Percentiles rank a stretch among this genome's conserved stretches.
phyloP scores from a whole-genome alignment of 2,888 invertebrate genomes.

The Dyspetes luteomarginatus region DNA sequence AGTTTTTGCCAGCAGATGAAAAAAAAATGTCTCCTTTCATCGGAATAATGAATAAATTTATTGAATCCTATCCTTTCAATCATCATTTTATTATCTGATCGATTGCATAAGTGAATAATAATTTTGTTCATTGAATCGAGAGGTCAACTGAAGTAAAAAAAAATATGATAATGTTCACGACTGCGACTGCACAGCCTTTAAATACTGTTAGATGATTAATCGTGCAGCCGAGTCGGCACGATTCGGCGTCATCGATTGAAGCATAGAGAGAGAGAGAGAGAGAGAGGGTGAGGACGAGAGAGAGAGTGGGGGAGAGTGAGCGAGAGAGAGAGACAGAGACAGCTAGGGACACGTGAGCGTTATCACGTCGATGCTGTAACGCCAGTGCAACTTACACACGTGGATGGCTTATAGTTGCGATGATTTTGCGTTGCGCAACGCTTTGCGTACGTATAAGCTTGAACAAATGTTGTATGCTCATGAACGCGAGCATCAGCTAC shows the following conservation, averaged over 20 bases:
- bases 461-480: not conserved
- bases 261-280: not conserved
- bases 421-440: slow-evolving; percentile 50
- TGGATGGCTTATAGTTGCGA: slow-evolving; percentile 4
- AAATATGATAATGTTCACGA: not conserved
- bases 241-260: slow-evolving; percentile 7
- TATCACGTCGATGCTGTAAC: slow-evolving; percentile 50
- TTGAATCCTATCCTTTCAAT: not conserved
- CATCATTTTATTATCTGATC: not conserved
- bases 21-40: not conserved
- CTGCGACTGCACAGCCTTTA: not conserved
- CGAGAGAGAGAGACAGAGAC: not conserved
- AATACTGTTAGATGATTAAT: not conserved
- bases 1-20: too few relatives aligned
- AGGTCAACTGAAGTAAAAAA: not conserved
- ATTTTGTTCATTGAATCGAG: not conserved
- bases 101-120: not conserved
- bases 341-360: slow-evolving; percentile 37
- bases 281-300: slow-evolving; percentile 14
- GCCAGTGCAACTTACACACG: slow-evolving; percentile 29
- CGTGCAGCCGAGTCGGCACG: slow-evolving; percentile 14
- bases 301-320: not conserved
- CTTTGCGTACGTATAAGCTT: not conserved
- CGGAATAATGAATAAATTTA: not conserved
- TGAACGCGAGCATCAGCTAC: not conserved